These are phyloP conservation scores for Stenichneumon culpator DNA, from an alignment of 2,888 invertebrate genomes.

Conservation along the genomic window DNA sequence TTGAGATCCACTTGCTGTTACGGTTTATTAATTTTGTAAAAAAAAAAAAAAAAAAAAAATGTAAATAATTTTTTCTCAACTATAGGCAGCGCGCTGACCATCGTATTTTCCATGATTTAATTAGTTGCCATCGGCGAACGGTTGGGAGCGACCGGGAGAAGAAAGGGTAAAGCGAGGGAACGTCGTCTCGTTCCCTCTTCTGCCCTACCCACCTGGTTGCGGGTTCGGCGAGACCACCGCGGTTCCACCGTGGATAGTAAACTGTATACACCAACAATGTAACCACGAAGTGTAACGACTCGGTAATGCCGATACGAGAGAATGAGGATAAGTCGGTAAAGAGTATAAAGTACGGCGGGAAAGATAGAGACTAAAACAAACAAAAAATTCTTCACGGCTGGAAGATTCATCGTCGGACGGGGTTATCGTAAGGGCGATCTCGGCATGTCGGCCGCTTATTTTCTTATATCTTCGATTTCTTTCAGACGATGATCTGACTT, in stretches of 20 bases:
- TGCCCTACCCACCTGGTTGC: constrained; percentile 70
- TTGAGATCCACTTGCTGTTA: constrained; percentile 64
- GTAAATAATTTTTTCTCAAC: constrained; percentile 1
- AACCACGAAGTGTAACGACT: constrained; percentile 62
- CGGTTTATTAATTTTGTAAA: constrained; percentile 76
- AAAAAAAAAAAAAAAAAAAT: constrained; percentile 70
- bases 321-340: constrained; percentile 1
- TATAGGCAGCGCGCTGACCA: constrained; percentile 71
- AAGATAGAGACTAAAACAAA: neutral
- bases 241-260: neutral
- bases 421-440: constrained; percentile 55
- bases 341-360: constrained; percentile 5
- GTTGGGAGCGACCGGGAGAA: neutral
- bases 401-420: neutral
- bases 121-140: constrained; percentile 71
- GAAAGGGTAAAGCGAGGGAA: constrained; percentile 1
- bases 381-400: no score
- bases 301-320: constrained; percentile 16
- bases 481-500: no score
- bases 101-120: constrained; percentile 76
- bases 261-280: constrained; percentile 1
- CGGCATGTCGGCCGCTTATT: constrained; percentile 39
- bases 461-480: no score
- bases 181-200: no score
- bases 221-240: constrained; percentile 55